A percentile compares a stretch with the other conserved stretches of the same genome.
phyloP scores from a whole-genome alignment of 2,888 invertebrate species.

The Agrochola lychnidis region DNA sequence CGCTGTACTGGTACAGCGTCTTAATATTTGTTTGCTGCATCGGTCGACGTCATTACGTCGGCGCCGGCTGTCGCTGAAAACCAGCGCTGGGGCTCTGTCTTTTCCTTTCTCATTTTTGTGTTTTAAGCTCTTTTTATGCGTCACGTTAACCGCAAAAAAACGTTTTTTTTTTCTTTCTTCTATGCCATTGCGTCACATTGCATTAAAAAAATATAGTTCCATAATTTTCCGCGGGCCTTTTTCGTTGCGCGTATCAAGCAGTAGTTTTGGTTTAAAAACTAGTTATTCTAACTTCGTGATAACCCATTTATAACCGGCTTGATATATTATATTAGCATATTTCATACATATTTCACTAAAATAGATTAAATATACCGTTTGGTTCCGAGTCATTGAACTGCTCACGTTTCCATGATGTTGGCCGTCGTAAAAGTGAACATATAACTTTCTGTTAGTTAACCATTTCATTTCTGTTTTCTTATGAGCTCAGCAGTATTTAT shows the following conservation, averaged over 20 bases:
- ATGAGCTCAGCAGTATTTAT: background rate
- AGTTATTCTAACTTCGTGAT: background rate
- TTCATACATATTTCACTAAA: constrained; percentile 44
- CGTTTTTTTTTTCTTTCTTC: too few relatives aligned
- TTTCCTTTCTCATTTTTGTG: too few relatives aligned
- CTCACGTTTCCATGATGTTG: constrained; percentile 7
- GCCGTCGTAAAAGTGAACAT: constrained; percentile 25
- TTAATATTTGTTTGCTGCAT: too few relatives aligned
- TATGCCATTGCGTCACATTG: too few relatives aligned
- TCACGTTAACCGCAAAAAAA: too few relatives aligned
- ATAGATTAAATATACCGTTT: constrained; percentile 58
- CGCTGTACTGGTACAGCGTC: too few relatives aligned
- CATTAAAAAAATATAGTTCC: too few relatives aligned
- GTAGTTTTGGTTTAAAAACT: background rate
- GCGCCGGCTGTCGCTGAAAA: too few relatives aligned
- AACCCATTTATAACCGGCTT: background rate
- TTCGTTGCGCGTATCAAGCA: background rate
- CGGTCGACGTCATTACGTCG: too few relatives aligned
- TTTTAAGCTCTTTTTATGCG: too few relatives aligned
- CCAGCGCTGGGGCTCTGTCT: too few relatives aligned
- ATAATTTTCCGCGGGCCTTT: too few relatives aligned
- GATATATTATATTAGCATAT: constrained; percentile 48
- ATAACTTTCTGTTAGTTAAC: constrained; percentile 35
- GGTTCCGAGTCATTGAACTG: constrained; percentile 55
- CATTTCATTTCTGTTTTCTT: constrained; percentile 8